Evolutionary conservation across 1,140 invertebrate genomes (phyloP).

Genomic region (Rhagoletis zephyria): DNA sequence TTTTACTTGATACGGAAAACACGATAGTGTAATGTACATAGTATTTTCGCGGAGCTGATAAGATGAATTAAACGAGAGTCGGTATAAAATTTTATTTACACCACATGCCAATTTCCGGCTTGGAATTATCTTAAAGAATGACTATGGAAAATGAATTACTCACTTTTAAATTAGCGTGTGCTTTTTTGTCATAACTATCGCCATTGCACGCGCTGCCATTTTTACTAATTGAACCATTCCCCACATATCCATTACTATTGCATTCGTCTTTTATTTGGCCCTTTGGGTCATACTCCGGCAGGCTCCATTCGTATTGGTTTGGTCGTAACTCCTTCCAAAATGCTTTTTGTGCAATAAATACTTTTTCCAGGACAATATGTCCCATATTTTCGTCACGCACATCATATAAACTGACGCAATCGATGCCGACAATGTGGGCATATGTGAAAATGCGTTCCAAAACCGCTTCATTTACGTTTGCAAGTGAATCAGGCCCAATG

Average conservation of each 20-base stretch:
- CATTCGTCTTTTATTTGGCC: not conserved
- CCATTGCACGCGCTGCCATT: conserved; percentile 19
- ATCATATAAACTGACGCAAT: conserved; percentile 69
- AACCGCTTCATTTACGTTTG: conserved; percentile 59
- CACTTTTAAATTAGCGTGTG: not conserved
- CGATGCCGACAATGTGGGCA: conserved; percentile 63
- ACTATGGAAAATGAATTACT: not conserved
- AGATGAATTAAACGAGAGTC: not conserved
- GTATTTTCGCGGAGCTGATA: conserved; percentile 9
- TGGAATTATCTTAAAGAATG: not conserved
- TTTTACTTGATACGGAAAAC: too few species aligned
- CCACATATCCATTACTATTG: not conserved
- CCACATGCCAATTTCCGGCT: not conserved
- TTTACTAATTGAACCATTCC: not conserved
- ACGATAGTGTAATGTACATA: not conserved
- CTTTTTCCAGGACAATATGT: conserved; percentile 57
- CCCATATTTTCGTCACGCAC: conserved; percentile 59
- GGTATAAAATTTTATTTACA: not conserved
- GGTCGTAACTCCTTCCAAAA: conserved; percentile 51
- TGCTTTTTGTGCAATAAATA: conserved; percentile 53
- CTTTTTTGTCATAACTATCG: not conserved
- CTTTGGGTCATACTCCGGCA: not conserved
- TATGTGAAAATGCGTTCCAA: conserved; percentile 63
- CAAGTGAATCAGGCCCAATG: conserved; percentile 61
- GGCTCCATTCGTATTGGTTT: conserved; percentile 58